Conservation (phyloP, 2,113 vertebrate species). For the Gymnogyps californianus region DNA sequence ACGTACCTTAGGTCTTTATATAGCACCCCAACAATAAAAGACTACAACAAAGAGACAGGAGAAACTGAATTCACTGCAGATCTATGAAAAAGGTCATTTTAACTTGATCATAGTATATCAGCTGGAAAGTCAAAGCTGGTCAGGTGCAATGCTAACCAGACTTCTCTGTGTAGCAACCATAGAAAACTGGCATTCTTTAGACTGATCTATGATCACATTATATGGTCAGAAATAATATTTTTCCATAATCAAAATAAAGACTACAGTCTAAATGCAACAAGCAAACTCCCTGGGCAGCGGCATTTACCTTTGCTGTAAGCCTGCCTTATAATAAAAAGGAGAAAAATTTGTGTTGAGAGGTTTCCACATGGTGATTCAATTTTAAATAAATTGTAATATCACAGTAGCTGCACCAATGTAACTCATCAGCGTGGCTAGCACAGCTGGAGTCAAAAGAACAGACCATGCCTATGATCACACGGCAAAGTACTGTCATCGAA, state of each 20-base stretch:
- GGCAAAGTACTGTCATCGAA: neutral
- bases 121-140: neutral
- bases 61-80: neutral
- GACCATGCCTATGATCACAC: too few species aligned
- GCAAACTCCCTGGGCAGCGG: neutral
- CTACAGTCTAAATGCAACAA: neutral
- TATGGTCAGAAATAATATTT: neutral
- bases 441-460: neutral
- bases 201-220: neutral
- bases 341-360: neutral
- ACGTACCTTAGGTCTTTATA: neutral
- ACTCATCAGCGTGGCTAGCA: neutral
- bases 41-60: neutral
- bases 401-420: neutral
- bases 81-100: neutral
- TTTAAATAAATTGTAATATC: neutral
- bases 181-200: neutral
- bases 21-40: fast-evolving
- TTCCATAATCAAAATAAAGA: neutral
- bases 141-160: neutral
- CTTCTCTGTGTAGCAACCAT: neutral
- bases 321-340: neutral
- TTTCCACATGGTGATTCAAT: neutral
- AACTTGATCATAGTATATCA: neutral
- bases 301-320: neutral